Conservation (phyloP, 1,140 invertebrate genomes). For the Cydia strobilella region DNA sequence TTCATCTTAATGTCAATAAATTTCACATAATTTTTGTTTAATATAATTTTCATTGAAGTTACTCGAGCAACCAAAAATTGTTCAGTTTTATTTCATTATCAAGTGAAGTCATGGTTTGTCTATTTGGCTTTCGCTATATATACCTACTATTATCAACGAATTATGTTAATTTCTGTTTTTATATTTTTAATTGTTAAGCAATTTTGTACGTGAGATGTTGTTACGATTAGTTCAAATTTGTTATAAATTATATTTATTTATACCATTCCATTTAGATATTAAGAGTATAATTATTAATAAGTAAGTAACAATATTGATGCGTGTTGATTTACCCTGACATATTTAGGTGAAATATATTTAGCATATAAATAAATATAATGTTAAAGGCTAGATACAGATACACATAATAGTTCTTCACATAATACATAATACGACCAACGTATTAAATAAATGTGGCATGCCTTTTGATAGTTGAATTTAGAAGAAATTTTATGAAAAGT, state of each 20-base stretch:
- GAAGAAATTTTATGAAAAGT: slow-evolving; percentile 16
- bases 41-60: not conserved
- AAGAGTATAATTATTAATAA: slow-evolving; percentile 1
- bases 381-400: not conserved
- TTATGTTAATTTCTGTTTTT: slow-evolving; percentile 25
- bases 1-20: no score
- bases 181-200: slow-evolving; percentile 19
- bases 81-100: not conserved
- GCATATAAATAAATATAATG: not conserved
- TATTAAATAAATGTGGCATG: slow-evolving; percentile 14
- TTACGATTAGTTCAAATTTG: slow-evolving; percentile 30
- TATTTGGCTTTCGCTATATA: not conserved
- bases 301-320: slow-evolving; percentile 1
- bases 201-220: slow-evolving; percentile 25
- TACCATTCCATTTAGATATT: slow-evolving; percentile 14
- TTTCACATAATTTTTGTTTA: no score
- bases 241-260: slow-evolving; percentile 23
- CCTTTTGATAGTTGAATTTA: slow-evolving; percentile 28
- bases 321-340: slow-evolving; percentile 17
- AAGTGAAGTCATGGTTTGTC: slow-evolving; percentile 15
- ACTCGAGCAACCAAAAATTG: not conserved
- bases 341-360: slow-evolving; percentile 8
- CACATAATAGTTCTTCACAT: slow-evolving; percentile 17
- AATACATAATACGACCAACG: slow-evolving; percentile 28
- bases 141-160: slow-evolving; percentile 18